Percentiles rank a stretch among this genome's conserved stretches.
Evolutionary conservation across 1,140 invertebrate genomes (phyloP).

Genomic region (Drosophila nannoptera): DNA sequence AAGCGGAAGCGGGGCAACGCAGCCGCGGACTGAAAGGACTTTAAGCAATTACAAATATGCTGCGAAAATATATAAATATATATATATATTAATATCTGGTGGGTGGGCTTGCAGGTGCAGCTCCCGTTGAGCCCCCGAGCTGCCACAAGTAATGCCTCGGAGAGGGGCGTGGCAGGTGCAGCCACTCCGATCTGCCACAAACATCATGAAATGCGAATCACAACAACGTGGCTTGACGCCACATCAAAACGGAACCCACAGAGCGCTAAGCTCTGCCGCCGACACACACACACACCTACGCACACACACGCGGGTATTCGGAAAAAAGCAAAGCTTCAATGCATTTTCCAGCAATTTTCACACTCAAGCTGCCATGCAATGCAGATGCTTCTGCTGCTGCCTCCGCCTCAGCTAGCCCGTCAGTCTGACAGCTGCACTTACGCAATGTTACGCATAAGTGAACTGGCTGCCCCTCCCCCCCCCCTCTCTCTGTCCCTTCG

Average conservation of each 20-base stretch:
- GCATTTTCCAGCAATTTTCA: slow-evolving; percentile 71
- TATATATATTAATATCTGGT: no score
- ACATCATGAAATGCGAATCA: slow-evolving; percentile 4
- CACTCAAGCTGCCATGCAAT: slow-evolving; percentile 69
- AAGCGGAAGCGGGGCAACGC: background rate
- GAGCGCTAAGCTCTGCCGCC: no score
- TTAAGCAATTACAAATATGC: no score
- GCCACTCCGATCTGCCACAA: background rate
- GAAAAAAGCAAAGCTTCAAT: slow-evolving; percentile 34
- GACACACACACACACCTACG: background rate
- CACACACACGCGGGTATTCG: background rate
- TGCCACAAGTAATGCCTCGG: slow-evolving; percentile 3
- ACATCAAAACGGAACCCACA: background rate
- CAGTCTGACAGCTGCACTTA: slow-evolving; percentile 67
- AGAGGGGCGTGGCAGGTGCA: background rate
- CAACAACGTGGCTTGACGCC: background rate
- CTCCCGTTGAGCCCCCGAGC: background rate
- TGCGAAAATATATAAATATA: no score
- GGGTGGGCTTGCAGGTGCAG: no score
- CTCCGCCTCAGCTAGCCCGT: background rate
- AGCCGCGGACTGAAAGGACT: background rate
- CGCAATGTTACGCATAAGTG: slow-evolving; percentile 66
- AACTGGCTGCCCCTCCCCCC: no score
- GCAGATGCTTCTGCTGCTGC: slow-evolving; percentile 23
- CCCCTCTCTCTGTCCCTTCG: background rate